Base-by-base conservation (phyloP, 1,140 invertebrate genomes). In the Helicoverpa zea region DNA sequence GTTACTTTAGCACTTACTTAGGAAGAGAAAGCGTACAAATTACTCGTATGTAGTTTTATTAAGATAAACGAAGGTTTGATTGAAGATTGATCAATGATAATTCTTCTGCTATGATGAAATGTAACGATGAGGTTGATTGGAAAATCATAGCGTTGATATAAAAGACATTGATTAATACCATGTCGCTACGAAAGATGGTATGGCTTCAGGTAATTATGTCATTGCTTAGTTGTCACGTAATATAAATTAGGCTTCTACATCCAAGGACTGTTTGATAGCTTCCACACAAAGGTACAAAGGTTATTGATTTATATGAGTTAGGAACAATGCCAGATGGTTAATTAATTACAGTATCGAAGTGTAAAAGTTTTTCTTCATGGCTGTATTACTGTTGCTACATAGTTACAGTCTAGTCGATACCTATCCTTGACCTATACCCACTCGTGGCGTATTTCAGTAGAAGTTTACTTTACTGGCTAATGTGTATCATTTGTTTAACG, bases 1-100 rank as follows among this genome's bases (percentile, higher is more conserved):
- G 68, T 72, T 72, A 29, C 49, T 30, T 72, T 52, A 52, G 10
- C 49, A n/a, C 16, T n/a, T 10, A 14, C 23, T n/a, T n/a, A n/a
- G 49, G 49, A 54, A 72, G 49, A 30, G 49, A 72, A 72, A 72
- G 68, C 49, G 5, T 23, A 72, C 11, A 72, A 70, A 72, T 52
- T 52, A 14, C 49, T 52, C 1, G 49, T 30, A 72, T 10, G 68
- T n/a, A 23, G 35, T 66, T 43, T n/a, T 3, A 47, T 66, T 68
- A 12, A 49, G 10, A 16, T 43, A 68, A 68, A 43, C 64, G 3
- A 49, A 12, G 23, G 23, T 23, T 23, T 23, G 23, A 23, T 23
- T 47, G n/a, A 18, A 49, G 23, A 61, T 61, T 61, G 58, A 23
- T 14, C 58, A 18, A 58, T 11, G 23, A 14, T 13, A 14, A 4